Conservation (phyloP, 2,113 vertebrate genomes). For the Cinclus cinclus region DNA sequence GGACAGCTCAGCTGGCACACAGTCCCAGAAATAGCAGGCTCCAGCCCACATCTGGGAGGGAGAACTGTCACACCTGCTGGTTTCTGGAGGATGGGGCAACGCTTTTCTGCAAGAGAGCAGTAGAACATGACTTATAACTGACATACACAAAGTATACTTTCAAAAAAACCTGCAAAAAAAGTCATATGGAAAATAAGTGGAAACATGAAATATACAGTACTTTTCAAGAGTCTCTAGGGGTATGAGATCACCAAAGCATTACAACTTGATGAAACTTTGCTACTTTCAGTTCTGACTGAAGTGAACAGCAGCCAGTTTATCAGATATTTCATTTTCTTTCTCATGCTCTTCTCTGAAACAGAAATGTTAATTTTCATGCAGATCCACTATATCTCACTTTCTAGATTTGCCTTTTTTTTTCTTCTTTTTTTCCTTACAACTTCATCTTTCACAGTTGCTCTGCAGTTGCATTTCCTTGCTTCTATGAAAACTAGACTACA, state of each 20-base stretch:
- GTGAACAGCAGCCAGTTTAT: neutral
- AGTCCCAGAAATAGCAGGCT: conserved; percentile 74
- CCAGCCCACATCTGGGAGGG: conserved; percentile 83
- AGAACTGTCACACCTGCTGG: conserved; percentile 78
- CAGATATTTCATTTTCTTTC: neutral
- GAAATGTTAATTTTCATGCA: neutral
- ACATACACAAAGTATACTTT: neutral
- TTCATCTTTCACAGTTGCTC: neutral
- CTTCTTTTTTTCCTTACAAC: neutral
- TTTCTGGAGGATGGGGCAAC: conserved; percentile 78
- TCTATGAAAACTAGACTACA: neutral
- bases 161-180: neutral
- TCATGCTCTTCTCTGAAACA: neutral
- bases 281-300: neutral
- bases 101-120: conserved; percentile 77
- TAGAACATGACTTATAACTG: neutral
- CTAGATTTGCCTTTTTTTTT: neutral
- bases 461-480: neutral
- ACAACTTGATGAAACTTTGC: neutral
- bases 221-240: neutral
- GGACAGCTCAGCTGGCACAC: conserved; percentile 84
- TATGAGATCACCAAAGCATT: neutral
- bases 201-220: neutral
- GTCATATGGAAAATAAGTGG: neutral
- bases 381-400: neutral